phyloP scores from a whole-genome alignment of 2,888 invertebrate species.

The Nipponacmea schrenckii region DNA sequence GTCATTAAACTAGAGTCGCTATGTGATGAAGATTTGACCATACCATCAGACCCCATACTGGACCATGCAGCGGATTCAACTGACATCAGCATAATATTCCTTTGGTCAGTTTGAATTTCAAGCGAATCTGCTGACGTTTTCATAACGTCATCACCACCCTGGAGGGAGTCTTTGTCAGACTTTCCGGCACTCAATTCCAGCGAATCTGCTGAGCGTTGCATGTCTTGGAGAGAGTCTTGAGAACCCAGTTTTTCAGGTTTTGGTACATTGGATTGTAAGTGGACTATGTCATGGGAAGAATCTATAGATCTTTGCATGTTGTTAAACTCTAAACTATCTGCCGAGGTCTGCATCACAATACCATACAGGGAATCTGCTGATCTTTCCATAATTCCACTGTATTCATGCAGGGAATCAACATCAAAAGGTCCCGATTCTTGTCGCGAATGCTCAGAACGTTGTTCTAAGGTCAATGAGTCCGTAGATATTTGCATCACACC shows the following conservation, averaged over 20 bases:
- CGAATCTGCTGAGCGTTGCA: slow-evolving; percentile 55
- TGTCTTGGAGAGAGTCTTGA: slow-evolving; percentile 48
- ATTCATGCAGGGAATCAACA: slow-evolving; percentile 37
- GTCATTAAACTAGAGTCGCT: slow-evolving; percentile 60
- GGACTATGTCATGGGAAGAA: slow-evolving; percentile 30
- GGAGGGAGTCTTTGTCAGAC: slow-evolving; percentile 13
- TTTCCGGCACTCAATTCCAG: slow-evolving; percentile 37
- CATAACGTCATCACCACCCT: slow-evolving; percentile 40
- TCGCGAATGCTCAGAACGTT: slow-evolving; percentile 35
- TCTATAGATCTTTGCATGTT: slow-evolving; percentile 57
- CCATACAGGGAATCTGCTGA: slow-evolving; percentile 38
- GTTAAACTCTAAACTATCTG: slow-evolving; percentile 53
- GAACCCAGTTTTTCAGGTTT: background rate
- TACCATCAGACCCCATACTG: slow-evolving; percentile 54
- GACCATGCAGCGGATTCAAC: slow-evolving; percentile 44
- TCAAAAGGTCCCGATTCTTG: slow-evolving; percentile 36
- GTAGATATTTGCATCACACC: slow-evolving; percentile 55
- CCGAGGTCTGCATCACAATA: slow-evolving; percentile 43
- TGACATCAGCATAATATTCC: slow-evolving; percentile 35
- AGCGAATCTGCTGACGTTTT: slow-evolving; percentile 43
- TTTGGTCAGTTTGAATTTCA: slow-evolving; percentile 18
- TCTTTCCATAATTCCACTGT: slow-evolving; percentile 37
- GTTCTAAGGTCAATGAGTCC: slow-evolving; percentile 47
- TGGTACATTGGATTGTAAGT: background rate
- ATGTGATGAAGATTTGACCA: slow-evolving; percentile 50